Evolutionary conservation across 2,113 vertebrate species (phyloP).

Genomic region (Microtus montanus): DNA sequence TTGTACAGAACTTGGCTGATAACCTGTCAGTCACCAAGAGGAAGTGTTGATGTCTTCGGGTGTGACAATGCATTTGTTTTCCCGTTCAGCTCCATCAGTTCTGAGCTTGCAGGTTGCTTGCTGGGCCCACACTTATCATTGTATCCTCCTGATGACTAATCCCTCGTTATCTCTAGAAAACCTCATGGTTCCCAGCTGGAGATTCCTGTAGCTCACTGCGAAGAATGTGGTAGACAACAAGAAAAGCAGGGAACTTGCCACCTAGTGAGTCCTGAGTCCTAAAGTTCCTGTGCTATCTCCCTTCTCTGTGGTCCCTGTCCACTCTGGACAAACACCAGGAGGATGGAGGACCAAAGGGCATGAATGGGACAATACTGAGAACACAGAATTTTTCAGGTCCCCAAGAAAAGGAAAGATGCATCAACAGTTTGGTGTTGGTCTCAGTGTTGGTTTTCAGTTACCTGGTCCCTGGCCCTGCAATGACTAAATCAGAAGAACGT

Average conservation of each 20-base stretch:
- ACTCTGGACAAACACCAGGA: background rate
- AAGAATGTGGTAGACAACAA: background rate
- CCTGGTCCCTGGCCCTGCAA: background rate
- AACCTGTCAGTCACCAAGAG: background rate
- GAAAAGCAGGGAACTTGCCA: background rate
- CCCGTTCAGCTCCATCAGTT: background rate
- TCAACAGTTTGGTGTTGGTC: background rate
- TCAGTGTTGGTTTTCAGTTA: background rate
- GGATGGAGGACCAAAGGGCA: background rate
- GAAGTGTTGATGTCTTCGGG: background rate
- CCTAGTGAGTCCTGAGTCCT: background rate
- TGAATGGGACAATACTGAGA: background rate
- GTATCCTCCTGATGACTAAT: background rate
- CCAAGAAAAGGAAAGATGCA: background rate
- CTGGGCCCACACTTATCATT: background rate
- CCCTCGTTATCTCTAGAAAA: background rate
- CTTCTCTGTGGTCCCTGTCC: background rate
- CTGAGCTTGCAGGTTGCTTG: background rate
- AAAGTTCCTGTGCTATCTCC: background rate
- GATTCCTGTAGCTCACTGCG: background rate
- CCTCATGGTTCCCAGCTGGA: background rate
- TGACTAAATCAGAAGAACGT: background rate
- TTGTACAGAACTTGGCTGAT: background rate
- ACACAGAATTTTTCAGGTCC: background rate
- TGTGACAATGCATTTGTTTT: background rate